Base-by-base conservation (phyloP, 92 coral and sea anemone genomes). In the Paramuricea clavata region DNA sequence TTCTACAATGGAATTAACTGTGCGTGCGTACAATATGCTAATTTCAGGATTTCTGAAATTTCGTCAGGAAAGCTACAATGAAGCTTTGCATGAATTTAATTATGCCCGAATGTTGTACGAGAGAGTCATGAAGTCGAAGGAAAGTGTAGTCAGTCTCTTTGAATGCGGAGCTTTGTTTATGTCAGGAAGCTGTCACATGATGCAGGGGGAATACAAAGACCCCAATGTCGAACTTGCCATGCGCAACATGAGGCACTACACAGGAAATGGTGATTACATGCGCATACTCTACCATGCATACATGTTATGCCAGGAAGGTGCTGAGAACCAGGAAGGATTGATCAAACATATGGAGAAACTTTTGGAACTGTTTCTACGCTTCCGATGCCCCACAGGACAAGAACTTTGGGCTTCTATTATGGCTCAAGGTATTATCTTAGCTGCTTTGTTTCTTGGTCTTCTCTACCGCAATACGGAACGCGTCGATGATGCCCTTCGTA, bases 251-350 rank as follows among this genome's bases (percentile, higher is more conserved):
- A 28, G 47, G 12, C 26, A 13, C 26, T 76, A 76, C 43, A 50
- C 47, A 1, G 82, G 82, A 33, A 76, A 76, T 39, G 82, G 82
- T 52, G 65, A 76, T 9, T 76, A 49, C 82, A 76, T 76, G 82
- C 82, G 82, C 68, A 76, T 76, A 22, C 44, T 76, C 5, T 76
- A 76, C 33, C 82, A 76, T 21, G 12, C 26, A 11, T 74, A 74
- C 41, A 23, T 76, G 41, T 23, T 76, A 7, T 76, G 0, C 13
- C 5, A n/a, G 13, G 17, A 54, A 27, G 41, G 57, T 49, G 22
- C 17, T 42, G 65, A 76, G 13, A 23, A 76, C 30, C 47, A 54
- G 41, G 39, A 76, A 49, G 67, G 2, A 35, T 23, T 21, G 22
- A 39, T 61, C 21, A 54, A 76, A 50, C 82, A 76, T 21, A 1